phyloP scores from a whole-genome alignment of 2,797 vertebrate species.

The Oreochromis mossambicus region DNA sequence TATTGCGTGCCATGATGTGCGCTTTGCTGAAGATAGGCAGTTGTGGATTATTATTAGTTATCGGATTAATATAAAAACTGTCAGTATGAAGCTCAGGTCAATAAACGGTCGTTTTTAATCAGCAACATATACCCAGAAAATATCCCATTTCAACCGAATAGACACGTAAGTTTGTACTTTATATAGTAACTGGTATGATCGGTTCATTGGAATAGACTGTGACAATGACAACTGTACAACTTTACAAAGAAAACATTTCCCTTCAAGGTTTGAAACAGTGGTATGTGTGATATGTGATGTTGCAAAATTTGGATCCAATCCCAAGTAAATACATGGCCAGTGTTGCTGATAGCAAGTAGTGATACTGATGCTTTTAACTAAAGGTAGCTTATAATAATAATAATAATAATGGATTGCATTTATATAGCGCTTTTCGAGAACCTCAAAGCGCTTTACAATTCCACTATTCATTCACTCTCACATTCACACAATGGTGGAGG shows the following conservation, averaged over 20 bases:
- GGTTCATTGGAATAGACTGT: neutral
- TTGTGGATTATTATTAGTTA: neutral
- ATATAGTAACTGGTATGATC: neutral
- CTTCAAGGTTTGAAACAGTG: neutral
- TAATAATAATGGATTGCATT: no score
- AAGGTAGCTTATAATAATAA: neutral
- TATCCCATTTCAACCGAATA: neutral
- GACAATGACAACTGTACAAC: neutral
- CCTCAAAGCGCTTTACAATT: no score
- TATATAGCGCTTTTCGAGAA: no score
- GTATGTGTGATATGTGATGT: rapidly evolving
- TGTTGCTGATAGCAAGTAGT: neutral
- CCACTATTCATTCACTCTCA: no score
- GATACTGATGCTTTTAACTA: neutral
- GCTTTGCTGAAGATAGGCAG: neutral
- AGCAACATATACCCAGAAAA: neutral
- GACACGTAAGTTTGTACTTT: neutral
- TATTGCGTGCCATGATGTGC: neutral
- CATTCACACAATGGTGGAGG: no score
- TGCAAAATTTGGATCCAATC: no score
- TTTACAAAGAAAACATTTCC: neutral
- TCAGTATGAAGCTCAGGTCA: neutral
- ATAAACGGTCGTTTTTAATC: neutral
- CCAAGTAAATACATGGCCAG: neutral
- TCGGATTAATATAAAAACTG: neutral